Evolutionary conservation across 2,888 invertebrate species (phyloP).

Genomic region (Lithophane ornitopus): DNA sequence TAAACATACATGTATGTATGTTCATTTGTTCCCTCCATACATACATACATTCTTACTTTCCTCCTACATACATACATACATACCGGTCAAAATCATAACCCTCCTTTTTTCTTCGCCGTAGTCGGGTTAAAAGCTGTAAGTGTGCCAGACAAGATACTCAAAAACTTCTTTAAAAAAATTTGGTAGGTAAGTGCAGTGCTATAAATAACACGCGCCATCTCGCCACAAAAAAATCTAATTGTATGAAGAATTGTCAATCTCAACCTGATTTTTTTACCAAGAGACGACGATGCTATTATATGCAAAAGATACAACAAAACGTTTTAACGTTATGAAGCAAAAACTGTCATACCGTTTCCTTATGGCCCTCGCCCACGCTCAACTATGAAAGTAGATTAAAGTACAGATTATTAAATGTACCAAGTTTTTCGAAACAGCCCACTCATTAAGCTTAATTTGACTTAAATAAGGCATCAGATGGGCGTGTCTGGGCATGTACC

Average conservation of each 20-base stretch:
- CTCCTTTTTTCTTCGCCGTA: too few species aligned
- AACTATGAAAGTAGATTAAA: constrained; percentile 50
- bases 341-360: constrained; percentile 16
- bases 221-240: constrained; percentile 21
- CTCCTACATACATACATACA: too few species aligned
- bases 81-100: too few species aligned
- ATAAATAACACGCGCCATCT: background rate
- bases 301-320: constrained; percentile 39
- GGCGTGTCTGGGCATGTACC: constrained; percentile 56
- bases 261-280: constrained; percentile 23
- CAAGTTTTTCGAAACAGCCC: constrained; percentile 62
- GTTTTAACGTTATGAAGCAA: constrained; percentile 22
- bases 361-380: constrained; percentile 13
- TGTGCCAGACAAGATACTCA: background rate
- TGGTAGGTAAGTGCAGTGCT: background rate
- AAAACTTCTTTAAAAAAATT: background rate
- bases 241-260: constrained; percentile 15
- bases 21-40: too few species aligned
- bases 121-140: too few species aligned
- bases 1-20: too few species aligned
- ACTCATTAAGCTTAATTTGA: constrained; percentile 72
- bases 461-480: constrained; percentile 71
- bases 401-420: constrained; percentile 40
- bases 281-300: constrained; percentile 2
- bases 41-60: too few species aligned